Base-by-base conservation (phyloP, 2,888 invertebrate species). In the Tachina lurida region DNA sequence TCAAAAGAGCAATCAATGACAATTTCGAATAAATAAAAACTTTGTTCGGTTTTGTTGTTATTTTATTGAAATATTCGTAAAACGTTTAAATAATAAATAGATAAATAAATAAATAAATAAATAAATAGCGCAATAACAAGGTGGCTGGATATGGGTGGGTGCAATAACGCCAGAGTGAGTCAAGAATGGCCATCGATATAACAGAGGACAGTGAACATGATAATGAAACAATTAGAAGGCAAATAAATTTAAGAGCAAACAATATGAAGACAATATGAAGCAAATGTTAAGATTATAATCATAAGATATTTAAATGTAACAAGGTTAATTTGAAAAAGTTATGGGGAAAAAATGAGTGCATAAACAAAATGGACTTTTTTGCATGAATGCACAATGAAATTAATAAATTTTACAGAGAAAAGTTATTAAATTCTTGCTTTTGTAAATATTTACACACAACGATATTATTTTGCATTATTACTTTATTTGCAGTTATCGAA, bases 161-260 rank as follows among this genome's bases (percentile, higher is more conserved):
- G 68, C 58, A 67, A 54, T 45, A 76, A 41, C 3, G 43, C 77
- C 49, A 31, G 39, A 67, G 22, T 63, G 22, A 41, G 13, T 49
- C 60, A 68, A 65, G 67, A 75, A 39, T 68, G 62, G 47, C 73
- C 73, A 67, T 43, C 56, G 62, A 17, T 62, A 62, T 68, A 60
- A 68, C 31, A 62, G n/a, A 39, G 56, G 75, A 62, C 81, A 81
- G 60, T 81, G 81, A 68, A 81, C 60, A 68, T 81, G 81, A 81
- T 81, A 75, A 74, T 75, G 75, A 81, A 75, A 75, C 52, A 17
- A 67, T 80, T 65, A 3, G 22, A 56, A 62, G 41, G 56, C 45
- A 15, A 43, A 22, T 52, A 22, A 8, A 67, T 19, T 43, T 47
- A 13, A n/a, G 19, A 31, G 49, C n/a, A 67, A 49, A 67, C n/a